These are phyloP conservation scores for Epinotia nisella DNA, from an alignment of 2,888 invertebrate genomes.

Conservation along the genomic window DNA sequence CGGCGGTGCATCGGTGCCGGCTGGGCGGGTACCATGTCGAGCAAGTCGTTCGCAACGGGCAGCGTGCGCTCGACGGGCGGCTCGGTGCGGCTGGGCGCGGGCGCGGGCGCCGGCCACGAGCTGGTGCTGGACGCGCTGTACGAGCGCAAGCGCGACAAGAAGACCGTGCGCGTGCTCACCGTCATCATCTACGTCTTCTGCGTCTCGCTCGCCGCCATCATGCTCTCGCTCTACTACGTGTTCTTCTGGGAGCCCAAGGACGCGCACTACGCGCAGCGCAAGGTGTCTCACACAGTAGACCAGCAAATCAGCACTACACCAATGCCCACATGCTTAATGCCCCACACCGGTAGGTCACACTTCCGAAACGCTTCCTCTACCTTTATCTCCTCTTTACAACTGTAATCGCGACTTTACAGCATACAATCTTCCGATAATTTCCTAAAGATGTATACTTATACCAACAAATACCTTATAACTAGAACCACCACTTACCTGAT, in stretches of 20 bases:
- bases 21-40: conserved; percentile 75
- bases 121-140: conserved; percentile 90
- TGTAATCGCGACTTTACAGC: conserved; percentile 49
- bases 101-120: conserved; percentile 74
- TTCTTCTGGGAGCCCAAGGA: conserved; percentile 95
- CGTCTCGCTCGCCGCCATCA: conserved; percentile 96
- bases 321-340: conserved; percentile 84
- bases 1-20: conserved; percentile 62
- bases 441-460: conserved; percentile 25
- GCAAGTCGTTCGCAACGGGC: conserved; percentile 83
- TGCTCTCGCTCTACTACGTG: conserved; percentile 96
- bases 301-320: conserved; percentile 81
- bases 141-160: conserved; percentile 93
- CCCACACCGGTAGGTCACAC: conserved; percentile 83
- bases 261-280: conserved; percentile 80
- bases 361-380: conserved; percentile 69
- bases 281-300: conserved; percentile 81
- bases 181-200: conserved; percentile 97
- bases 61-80: conserved; percentile 81
- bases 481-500: conserved; percentile 24
- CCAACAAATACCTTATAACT: conserved; percentile 15
- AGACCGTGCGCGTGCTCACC: conserved; percentile 95
- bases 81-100: conserved; percentile 72
- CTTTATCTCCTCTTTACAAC: conserved; percentile 44
- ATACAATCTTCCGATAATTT: conserved; percentile 17